phyloP scores from a whole-genome alignment of 1,140 invertebrate genomes.

The Laupala kohalensis region DNA sequence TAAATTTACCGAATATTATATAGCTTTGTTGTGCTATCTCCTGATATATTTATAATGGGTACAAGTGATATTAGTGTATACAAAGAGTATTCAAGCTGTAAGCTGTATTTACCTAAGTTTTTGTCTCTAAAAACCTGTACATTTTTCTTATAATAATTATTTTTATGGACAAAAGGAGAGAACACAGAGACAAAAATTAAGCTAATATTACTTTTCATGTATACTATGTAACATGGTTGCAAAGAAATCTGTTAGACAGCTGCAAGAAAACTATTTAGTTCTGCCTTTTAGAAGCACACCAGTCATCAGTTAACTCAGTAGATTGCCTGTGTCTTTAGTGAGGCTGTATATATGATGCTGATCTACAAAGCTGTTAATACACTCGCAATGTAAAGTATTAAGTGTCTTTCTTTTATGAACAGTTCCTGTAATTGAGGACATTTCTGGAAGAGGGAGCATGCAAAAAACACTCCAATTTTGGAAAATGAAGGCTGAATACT shows the following conservation, averaged over 20 bases:
- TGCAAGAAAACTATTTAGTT: slow-evolving; percentile 2
- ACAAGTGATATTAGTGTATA: slow-evolving; percentile 6
- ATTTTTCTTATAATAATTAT: slow-evolving; percentile 9
- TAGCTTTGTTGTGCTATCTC: slow-evolving; percentile 6
- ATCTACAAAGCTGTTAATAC: slow-evolving; percentile 13
- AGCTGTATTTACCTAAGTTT: slow-evolving; percentile 8
- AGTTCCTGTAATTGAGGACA: no score
- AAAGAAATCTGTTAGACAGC: neutral
- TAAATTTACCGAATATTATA: slow-evolving; percentile 1
- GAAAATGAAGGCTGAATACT: no score
- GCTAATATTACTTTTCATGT: slow-evolving; percentile 3
- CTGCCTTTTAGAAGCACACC: slow-evolving; percentile 1
- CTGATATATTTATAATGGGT: slow-evolving; percentile 7
- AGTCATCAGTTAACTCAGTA: slow-evolving; percentile 1
- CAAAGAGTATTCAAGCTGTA: slow-evolving; percentile 1
- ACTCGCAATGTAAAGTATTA: slow-evolving; percentile 10
- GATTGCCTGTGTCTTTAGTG: neutral
- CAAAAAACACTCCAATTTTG: no score
- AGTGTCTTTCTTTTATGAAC: no score
- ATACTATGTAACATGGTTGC: neutral
- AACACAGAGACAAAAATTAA: slow-evolving; percentile 2
- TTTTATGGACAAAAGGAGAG: slow-evolving; percentile 4
- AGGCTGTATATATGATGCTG: slow-evolving; percentile 12
- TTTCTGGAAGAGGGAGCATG: no score
- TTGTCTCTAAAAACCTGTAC: slow-evolving; percentile 5